Percentiles rank a stretch among this genome's conserved stretches.
Evolutionary conservation across 1,140 invertebrate species (phyloP).

Genomic region (Holcopasites calliopsidis): DNA sequence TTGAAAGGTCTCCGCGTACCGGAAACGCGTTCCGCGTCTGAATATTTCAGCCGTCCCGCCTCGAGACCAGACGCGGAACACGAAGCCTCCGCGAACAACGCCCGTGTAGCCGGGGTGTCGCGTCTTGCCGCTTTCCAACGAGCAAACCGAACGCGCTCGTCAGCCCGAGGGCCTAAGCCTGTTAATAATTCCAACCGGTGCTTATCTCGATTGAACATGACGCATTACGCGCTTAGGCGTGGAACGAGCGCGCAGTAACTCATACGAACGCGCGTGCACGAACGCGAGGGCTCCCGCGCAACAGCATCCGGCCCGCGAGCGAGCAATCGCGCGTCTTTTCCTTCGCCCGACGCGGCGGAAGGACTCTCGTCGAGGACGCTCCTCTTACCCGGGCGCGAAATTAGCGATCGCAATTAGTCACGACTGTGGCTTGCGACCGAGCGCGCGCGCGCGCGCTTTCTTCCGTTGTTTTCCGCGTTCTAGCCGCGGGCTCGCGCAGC

Average conservation of each 20-base stretch:
- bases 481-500: slow-evolving; percentile 22
- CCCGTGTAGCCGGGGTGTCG: background rate
- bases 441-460: background rate
- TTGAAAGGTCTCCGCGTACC: background rate
- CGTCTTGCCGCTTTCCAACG: slow-evolving; percentile 24
- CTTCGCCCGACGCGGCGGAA: background rate
- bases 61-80: background rate
- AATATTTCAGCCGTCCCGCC: slow-evolving; percentile 23
- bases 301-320: background rate
- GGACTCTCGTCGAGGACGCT: background rate
- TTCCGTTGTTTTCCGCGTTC: slow-evolving; percentile 30
- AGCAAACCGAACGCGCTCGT: slow-evolving; percentile 5
- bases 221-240: slow-evolving; percentile 14
- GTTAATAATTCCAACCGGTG: slow-evolving; percentile 54
- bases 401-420: slow-evolving; percentile 51
- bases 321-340: slow-evolving; percentile 1
- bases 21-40: slow-evolving; percentile 4
- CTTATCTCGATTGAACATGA: slow-evolving; percentile 48
- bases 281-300: background rate
- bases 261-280: slow-evolving; percentile 16
- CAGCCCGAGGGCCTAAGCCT: background rate
- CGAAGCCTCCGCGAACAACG: slow-evolving; percentile 1
- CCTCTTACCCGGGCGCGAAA: slow-evolving; percentile 34
- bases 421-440: slow-evolving; percentile 5
- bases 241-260: slow-evolving; percentile 41